Evolutionary conservation across 1,140 invertebrate genomes (phyloP).

Genomic region (Sweltsa coloradensis): DNA sequence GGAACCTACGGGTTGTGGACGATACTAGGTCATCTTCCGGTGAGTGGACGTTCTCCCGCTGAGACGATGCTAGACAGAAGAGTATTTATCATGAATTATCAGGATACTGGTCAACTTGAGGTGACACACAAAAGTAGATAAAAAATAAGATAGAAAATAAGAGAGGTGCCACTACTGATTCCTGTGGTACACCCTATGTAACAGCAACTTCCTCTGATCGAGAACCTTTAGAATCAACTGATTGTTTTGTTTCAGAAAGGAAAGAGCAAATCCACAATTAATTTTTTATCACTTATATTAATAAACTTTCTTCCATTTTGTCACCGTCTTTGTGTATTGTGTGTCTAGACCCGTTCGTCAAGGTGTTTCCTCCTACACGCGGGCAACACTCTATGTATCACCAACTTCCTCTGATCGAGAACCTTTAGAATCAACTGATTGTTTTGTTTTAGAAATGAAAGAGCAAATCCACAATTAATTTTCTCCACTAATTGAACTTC

Average conservation of each 20-base stretch:
- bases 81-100: slow-evolving; percentile 4
- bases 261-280: no score
- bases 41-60: slow-evolving; percentile 12
- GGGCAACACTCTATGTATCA: slow-evolving; percentile 34
- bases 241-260: no score
- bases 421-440: no score
- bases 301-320: no score
- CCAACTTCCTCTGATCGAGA: not conserved
- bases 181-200: not conserved
- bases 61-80: slow-evolving; percentile 1
- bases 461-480: no score
- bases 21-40: slow-evolving; percentile 36
- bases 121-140: not conserved
- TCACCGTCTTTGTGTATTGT: no score
- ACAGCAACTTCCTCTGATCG: not conserved
- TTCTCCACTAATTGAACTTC: no score
- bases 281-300: no score
- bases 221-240: no score
- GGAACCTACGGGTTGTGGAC: slow-evolving; percentile 53
- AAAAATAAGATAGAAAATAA: not conserved
- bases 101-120: not conserved
- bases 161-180: not conserved
- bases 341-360: slow-evolving; percentile 66
- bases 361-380: slow-evolving; percentile 65
- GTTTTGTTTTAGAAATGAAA: no score